phyloP scores from a whole-genome alignment of 2,888 invertebrate species.

The Drosophila nigricruria region DNA sequence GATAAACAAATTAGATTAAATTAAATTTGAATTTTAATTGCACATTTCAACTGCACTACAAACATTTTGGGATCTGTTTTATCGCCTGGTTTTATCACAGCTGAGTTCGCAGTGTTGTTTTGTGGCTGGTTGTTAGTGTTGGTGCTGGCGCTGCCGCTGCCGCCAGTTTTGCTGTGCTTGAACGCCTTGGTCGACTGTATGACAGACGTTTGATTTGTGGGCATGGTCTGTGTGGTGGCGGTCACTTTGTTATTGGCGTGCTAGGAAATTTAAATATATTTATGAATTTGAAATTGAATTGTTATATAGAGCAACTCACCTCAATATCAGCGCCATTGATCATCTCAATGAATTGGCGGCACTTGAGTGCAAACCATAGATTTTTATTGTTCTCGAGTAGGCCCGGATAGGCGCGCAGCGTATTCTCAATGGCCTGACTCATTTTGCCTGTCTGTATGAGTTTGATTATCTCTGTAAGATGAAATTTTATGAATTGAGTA shows the following conservation, averaged over 20 bases:
- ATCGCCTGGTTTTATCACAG: slow-evolving; percentile 83
- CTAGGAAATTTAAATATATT: slow-evolving; percentile 21
- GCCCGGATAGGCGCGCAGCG: slow-evolving; percentile 96
- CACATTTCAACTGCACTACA: not conserved
- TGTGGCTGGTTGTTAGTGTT: slow-evolving; percentile 66
- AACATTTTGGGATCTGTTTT: slow-evolving; percentile 79
- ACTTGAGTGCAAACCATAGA: slow-evolving; percentile 97
- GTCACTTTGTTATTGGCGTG: slow-evolving; percentile 73
- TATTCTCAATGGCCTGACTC: slow-evolving; percentile 97
- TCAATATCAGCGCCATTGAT: slow-evolving; percentile 95
- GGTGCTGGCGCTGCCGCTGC: slow-evolving; percentile 51
- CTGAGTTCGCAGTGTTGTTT: slow-evolving; percentile 78
- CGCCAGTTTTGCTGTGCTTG: slow-evolving; percentile 78
- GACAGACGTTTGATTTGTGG: slow-evolving; percentile 90
- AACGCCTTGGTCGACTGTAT: slow-evolving; percentile 90
- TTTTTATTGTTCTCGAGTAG: slow-evolving; percentile 95
- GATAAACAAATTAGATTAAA: not conserved
- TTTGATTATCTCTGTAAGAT: slow-evolving; percentile 92
- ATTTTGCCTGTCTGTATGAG: slow-evolving; percentile 96
- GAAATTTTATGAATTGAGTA: not conserved
- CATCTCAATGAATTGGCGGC: slow-evolving; percentile 99
- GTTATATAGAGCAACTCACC: slow-evolving; percentile 45
- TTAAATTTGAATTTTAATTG: not conserved
- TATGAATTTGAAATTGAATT: not conserved
- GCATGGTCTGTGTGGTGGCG: slow-evolving; percentile 80